These are phyloP conservation scores for Aphyosemion australe DNA, from an alignment of 2,113 vertebrate genomes.

Conservation along the genomic window DNA sequence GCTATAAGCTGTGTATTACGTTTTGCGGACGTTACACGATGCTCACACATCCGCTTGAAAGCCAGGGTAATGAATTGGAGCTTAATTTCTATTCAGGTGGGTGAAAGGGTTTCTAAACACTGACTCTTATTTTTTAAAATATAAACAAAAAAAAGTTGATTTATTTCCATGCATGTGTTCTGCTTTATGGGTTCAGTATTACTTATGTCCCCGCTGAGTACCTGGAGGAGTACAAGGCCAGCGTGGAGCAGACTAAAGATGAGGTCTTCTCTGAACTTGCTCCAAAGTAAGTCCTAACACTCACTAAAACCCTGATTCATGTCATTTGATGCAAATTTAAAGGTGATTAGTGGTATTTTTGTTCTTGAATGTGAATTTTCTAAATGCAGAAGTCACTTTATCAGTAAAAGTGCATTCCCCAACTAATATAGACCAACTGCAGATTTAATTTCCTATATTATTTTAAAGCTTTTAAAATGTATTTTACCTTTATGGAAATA, in stretches of 20 bases:
- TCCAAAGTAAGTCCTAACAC: conserved; percentile 58
- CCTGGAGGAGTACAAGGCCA: conserved; percentile 87
- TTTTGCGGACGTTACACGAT: too few relatives aligned
- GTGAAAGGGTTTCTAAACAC: conserved; percentile 18
- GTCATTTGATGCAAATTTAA: not conserved
- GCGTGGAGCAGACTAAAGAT: conserved; percentile 76
- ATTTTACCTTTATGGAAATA: too few relatives aligned
- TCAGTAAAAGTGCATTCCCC: too few relatives aligned
- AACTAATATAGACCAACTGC: too few relatives aligned
- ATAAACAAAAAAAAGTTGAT: conserved; percentile 28
- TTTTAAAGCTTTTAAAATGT: too few relatives aligned
- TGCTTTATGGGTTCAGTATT: conserved; percentile 82
- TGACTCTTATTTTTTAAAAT: not conserved
- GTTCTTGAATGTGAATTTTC: not conserved
- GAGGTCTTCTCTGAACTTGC: conserved; percentile 56
- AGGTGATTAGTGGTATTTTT: too few relatives aligned
- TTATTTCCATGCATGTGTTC: conserved; percentile 35
- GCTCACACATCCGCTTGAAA: too few relatives aligned
- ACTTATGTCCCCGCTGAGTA: conserved; percentile 91
- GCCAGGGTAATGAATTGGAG: not conserved
- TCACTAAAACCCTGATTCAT: not conserved
- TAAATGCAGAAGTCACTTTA: too few relatives aligned
- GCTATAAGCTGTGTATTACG: too few relatives aligned
- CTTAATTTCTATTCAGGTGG: conserved; percentile 7
- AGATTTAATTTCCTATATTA: too few relatives aligned